Conservation (phyloP, 2,113 vertebrate genomes). For the human region DNA sequence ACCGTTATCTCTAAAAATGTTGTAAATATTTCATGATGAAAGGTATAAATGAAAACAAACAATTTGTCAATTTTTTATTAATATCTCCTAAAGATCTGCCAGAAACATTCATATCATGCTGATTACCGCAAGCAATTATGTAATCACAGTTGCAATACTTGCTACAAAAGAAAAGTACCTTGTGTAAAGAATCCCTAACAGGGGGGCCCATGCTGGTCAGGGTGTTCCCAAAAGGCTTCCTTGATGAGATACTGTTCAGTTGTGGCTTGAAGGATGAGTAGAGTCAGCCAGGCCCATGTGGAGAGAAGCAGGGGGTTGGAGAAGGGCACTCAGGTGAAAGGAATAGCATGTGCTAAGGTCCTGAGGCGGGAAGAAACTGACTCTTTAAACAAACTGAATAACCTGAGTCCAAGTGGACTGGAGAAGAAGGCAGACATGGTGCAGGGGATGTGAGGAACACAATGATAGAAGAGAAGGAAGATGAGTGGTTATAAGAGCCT, state of each 20-base stretch:
- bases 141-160: background rate
- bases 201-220: accelerated
- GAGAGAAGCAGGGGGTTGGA: background rate
- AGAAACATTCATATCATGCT: background rate
- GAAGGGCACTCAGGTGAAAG: background rate
- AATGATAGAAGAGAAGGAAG: background rate
- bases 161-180: background rate
- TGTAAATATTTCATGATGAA: background rate
- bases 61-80: conserved; percentile 10
- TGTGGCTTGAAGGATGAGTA: background rate
- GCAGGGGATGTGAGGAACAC: background rate
- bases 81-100: background rate
- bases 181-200: background rate
- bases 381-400: background rate
- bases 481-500: background rate
- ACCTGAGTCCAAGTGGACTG: background rate
- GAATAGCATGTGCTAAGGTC: background rate
- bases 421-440: background rate
- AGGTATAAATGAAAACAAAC: background rate
- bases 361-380: background rate
- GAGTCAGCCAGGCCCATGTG: background rate
- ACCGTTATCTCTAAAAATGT: background rate
- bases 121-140: background rate
- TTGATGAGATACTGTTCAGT: background rate
- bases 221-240: background rate